These are phyloP conservation scores for Melanotaenia maccullochi DNA, from an alignment of 2,797 vertebrate species.

Conservation along the genomic window DNA sequence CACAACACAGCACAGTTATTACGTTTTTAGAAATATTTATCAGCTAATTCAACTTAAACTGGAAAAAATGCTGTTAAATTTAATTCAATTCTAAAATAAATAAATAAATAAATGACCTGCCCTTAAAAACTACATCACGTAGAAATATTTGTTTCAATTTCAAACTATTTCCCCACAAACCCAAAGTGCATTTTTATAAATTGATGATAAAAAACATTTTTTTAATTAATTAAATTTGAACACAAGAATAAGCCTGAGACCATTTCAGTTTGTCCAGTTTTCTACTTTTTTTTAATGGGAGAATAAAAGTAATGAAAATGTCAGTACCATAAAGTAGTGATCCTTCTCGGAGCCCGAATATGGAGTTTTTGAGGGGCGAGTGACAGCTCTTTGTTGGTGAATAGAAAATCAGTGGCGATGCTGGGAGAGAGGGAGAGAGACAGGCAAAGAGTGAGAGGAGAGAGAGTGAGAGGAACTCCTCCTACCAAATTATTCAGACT, in stretches of 20 bases:
- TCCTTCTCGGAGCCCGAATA: constrained; percentile 84
- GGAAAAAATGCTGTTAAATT: not conserved
- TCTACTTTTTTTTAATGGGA: constrained; percentile 33
- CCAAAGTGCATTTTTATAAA: not conserved
- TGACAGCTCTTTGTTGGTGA: constrained; percentile 99
- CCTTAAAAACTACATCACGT: not conserved
- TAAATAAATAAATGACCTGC: not conserved
- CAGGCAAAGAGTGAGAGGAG: constrained; percentile 26
- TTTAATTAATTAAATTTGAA: constrained; percentile 16
- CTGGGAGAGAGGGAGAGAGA: constrained; percentile 73
- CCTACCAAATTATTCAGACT: constrained; percentile 98
- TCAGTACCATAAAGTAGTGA: constrained; percentile 68
- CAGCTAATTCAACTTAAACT: constrained; percentile 14
- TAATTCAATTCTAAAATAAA: not conserved
- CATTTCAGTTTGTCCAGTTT: constrained; percentile 9
- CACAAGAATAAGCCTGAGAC: not conserved
- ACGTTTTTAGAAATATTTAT: constrained; percentile 22
- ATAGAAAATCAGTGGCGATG: constrained; percentile 90
- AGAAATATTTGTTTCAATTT: not conserved
- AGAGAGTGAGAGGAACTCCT: constrained; percentile 88
- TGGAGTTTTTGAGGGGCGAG: constrained; percentile 87
- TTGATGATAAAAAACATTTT: not conserved
- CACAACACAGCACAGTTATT: constrained; percentile 13
- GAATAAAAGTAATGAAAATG: constrained; percentile 72
- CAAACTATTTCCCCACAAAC: not conserved